Evolutionary conservation across 2,797 vertebrate species (phyloP).

Genomic region (Anguilla pacifica): DNA sequence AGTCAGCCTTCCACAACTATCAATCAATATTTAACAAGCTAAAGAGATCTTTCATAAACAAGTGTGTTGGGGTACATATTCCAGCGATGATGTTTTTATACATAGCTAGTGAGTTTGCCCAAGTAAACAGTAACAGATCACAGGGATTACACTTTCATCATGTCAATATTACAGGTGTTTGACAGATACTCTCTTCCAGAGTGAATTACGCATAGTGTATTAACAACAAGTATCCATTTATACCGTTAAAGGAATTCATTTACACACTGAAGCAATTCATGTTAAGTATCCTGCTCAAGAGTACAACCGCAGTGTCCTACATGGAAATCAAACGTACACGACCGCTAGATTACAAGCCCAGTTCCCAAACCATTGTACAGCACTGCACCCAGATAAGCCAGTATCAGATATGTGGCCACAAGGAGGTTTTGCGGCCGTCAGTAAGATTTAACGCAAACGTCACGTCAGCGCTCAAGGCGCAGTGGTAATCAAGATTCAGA

Average conservation of each 20-base stretch:
- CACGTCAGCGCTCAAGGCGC: neutral
- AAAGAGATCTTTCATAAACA: neutral
- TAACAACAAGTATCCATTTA: neutral
- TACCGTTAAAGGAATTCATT: neutral
- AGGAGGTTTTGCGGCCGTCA: neutral
- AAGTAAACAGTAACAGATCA: neutral
- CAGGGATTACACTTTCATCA: neutral
- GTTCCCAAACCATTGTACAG: too few species aligned
- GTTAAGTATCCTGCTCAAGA: neutral
- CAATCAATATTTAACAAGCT: neutral
- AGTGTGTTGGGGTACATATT: neutral
- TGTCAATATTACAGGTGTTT: neutral
- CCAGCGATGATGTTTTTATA: neutral
- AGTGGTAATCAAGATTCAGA: neutral
- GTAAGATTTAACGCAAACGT: neutral
- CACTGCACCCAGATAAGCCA: neutral
- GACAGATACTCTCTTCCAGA: neutral
- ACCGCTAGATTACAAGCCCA: too few species aligned
- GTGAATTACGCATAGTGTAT: too few species aligned
- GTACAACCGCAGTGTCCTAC: neutral
- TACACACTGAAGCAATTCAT: conserved; percentile 13
- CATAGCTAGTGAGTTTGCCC: neutral
- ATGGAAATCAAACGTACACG: too few species aligned
- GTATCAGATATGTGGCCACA: neutral
- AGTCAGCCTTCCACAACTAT: neutral